These are phyloP conservation scores for Siphamia tubifer DNA, from an alignment of 2,113 vertebrate species.

Conservation along the genomic window DNA sequence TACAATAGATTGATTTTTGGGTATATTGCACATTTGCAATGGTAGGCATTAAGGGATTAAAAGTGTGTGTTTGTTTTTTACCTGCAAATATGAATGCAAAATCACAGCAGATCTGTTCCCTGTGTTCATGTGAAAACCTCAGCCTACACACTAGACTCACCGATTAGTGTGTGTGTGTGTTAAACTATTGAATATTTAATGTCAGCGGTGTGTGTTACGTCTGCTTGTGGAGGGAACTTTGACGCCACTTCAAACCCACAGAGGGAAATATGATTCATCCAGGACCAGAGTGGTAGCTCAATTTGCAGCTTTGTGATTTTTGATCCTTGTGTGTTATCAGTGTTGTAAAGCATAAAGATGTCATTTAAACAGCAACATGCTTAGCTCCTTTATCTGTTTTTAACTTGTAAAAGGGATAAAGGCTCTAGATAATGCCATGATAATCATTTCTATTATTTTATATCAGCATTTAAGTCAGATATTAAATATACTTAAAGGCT, in stretches of 20 bases:
- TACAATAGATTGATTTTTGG: too few species aligned
- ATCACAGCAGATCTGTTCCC: not conserved
- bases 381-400: too few species aligned
- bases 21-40: too few species aligned
- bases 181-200: constrained; percentile 4
- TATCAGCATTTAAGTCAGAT: not conserved
- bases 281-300: not conserved
- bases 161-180: not conserved
- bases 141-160: not conserved
- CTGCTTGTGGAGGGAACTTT: constrained; percentile 7
- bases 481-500: not conserved
- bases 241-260: constrained; percentile 31
- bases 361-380: too few species aligned
- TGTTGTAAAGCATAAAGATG: too few species aligned
- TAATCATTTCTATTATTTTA: not conserved
- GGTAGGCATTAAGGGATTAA: too few species aligned
- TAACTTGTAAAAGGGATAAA: too few species aligned
- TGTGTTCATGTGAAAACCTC: not conserved
- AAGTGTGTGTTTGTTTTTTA: not conserved
- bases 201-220: not conserved
- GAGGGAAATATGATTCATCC: constrained; percentile 21
- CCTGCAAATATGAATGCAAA: too few species aligned
- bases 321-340: too few species aligned
- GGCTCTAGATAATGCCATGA: not conserved
- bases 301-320: not conserved